These are phyloP conservation scores for Neoitamus cyanurus DNA, from an alignment of 2,888 invertebrate species.

Conservation along the genomic window DNA sequence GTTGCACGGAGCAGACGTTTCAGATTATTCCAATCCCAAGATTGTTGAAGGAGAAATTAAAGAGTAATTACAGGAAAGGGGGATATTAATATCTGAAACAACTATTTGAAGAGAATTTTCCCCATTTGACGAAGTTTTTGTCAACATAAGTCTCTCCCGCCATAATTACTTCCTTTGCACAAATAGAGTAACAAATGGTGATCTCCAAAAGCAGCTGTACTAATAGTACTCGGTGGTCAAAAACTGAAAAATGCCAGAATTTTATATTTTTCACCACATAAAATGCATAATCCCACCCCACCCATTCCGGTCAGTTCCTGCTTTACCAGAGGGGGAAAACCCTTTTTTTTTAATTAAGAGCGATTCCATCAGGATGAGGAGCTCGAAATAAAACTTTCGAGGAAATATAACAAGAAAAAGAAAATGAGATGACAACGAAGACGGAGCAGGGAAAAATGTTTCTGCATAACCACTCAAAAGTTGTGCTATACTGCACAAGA, in stretches of 20 bases:
- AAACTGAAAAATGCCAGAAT: background rate
- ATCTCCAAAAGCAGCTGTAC: too few relatives aligned
- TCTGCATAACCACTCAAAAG: slow-evolving; percentile 37
- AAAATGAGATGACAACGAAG: background rate
- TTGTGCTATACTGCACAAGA: slow-evolving; percentile 15
- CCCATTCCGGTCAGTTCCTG: background rate
- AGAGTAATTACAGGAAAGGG: too few relatives aligned
- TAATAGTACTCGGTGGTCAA: background rate
- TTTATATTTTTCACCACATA: background rate
- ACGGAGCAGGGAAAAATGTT: background rate
- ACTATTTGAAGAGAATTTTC: too few relatives aligned
- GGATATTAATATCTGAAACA: too few relatives aligned
- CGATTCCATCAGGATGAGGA: slow-evolving; percentile 22
- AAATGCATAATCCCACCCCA: background rate
- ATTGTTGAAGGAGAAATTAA: too few relatives aligned
- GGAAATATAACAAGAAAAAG: slow-evolving; percentile 32
- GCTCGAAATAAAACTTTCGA: slow-evolving; percentile 37
- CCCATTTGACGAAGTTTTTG: too few relatives aligned
- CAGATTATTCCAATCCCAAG: too few relatives aligned
- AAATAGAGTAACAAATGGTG: too few relatives aligned
- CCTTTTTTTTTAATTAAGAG: slow-evolving; percentile 27
- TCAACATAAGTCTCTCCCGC: too few relatives aligned
- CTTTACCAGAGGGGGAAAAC: background rate
- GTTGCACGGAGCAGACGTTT: too few relatives aligned
- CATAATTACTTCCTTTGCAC: too few relatives aligned